phyloP scores from a whole-genome alignment of 1,140 invertebrate species.

The Aphelenchoides besseyi region DNA sequence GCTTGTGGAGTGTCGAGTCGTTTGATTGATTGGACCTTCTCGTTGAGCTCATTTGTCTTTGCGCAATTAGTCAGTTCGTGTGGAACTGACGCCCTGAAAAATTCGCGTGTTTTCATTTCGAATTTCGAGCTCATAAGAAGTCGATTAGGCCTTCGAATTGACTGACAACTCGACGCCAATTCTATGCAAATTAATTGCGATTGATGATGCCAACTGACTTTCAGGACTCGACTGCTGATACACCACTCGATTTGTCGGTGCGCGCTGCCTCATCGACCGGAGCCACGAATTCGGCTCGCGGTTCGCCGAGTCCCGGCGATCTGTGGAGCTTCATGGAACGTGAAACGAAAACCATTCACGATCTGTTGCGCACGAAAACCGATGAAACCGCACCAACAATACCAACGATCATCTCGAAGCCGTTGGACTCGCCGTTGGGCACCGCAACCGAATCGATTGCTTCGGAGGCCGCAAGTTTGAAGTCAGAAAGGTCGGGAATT shows the following conservation, averaged over 20 bases:
- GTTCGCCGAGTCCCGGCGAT: slow-evolving; percentile 13
- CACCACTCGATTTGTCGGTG: slow-evolving; percentile 23
- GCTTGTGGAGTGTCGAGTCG: no score
- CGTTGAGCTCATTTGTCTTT: background rate
- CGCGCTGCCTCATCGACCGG: slow-evolving; percentile 13
- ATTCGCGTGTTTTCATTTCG: background rate
- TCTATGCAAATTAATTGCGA: slow-evolving; percentile 1
- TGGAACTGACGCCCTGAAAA: no score
- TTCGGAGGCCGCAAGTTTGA: background rate
- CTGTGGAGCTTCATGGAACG: slow-evolving; percentile 32
- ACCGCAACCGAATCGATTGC: slow-evolving; percentile 24
- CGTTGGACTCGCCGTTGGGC: slow-evolving; percentile 49
- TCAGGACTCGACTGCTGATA: slow-evolving; percentile 6
- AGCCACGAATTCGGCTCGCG: background rate
- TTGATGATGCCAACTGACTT: background rate
- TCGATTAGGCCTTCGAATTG: background rate
- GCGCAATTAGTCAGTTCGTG: slow-evolving; percentile 5
- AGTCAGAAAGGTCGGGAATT: slow-evolving; percentile 12
- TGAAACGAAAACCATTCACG: slow-evolving; percentile 35
- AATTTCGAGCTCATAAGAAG: background rate
- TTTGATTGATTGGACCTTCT: no score
- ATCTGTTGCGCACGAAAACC: slow-evolving; percentile 17
- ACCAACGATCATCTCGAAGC: background rate
- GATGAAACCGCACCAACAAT: background rate
- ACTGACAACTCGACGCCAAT: background rate